phyloP scores from a whole-genome alignment of 1,140 invertebrate genomes.

The Rhopalosiphum maidis region DNA sequence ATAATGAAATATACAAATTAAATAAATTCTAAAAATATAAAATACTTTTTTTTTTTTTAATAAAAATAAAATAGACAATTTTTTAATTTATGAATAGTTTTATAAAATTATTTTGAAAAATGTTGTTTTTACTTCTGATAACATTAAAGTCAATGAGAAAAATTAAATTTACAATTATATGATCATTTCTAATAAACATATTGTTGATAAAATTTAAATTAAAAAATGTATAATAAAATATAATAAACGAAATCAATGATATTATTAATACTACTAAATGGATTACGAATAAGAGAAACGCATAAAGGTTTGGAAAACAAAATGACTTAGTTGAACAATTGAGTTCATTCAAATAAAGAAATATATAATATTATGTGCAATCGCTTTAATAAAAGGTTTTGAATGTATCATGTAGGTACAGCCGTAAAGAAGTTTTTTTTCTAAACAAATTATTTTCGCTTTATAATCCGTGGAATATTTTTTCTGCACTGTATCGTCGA shows the following conservation, averaged over 20 bases:
- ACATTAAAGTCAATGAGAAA: too few species aligned
- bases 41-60: not conserved
- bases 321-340: not conserved
- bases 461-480: not conserved
- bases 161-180: too few species aligned
- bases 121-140: not conserved
- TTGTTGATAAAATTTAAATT: too few species aligned
- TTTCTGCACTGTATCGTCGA: not conserved
- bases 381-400: not conserved
- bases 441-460: conserved; percentile 41
- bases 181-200: too few species aligned
- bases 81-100: not conserved
- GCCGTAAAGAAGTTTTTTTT: not conserved
- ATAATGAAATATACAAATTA: not conserved
- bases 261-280: not conserved
- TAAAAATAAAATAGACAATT: not conserved
- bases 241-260: not conserved
- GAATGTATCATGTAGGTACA: not conserved
- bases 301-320: not conserved
- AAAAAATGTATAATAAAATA: too few species aligned
- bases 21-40: not conserved
- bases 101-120: not conserved
- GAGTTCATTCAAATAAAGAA: not conserved
- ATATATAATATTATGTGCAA: not conserved
- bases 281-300: not conserved